Percentiles rank a stretch among this genome's conserved stretches.
Conservation (phyloP, 1,140 invertebrate species). For the Helicoverpa zea region DNA sequence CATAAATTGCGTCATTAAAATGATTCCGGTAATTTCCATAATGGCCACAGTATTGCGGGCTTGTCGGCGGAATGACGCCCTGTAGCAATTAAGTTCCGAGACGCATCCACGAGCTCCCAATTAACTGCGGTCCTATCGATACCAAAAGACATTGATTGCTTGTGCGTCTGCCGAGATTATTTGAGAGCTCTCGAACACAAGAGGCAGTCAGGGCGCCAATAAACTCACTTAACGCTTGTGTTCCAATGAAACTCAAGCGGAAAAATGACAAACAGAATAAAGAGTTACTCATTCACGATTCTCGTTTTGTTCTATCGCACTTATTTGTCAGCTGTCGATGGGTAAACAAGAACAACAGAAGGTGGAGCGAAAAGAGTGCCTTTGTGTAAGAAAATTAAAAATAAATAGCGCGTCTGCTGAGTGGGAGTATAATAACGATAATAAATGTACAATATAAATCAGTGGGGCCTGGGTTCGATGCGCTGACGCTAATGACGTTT, state of each 20-base stretch:
- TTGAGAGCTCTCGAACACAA: not conserved
- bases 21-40: conserved; percentile 20
- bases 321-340: conserved; percentile 26
- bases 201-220: not conserved
- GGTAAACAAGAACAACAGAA: not conserved
- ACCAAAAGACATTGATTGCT: conserved; percentile 46
- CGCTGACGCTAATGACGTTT: conserved; percentile 40
- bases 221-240: conserved; percentile 16
- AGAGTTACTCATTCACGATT: conserved; percentile 11
- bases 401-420: conserved; percentile 15
- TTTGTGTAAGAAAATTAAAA: conserved; percentile 39
- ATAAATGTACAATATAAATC: conserved; percentile 40
- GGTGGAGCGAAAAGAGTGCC: not conserved
- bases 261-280: conserved; percentile 37
- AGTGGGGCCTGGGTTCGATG: conserved; percentile 1
- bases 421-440: conserved; percentile 17
- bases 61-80: conserved; percentile 30
- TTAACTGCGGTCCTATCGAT: conserved; percentile 32
- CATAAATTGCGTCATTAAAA: conserved; percentile 38
- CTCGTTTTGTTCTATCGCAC: conserved; percentile 4
- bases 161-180: not conserved
- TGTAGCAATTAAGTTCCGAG: conserved; percentile 44
- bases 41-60: conserved; percentile 5
- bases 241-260: conserved; percentile 4
- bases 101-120: conserved; percentile 22